Evolutionary conservation across 1,140 invertebrate species (phyloP).

Genomic region (Brachionus asplanchnoidis): DNA sequence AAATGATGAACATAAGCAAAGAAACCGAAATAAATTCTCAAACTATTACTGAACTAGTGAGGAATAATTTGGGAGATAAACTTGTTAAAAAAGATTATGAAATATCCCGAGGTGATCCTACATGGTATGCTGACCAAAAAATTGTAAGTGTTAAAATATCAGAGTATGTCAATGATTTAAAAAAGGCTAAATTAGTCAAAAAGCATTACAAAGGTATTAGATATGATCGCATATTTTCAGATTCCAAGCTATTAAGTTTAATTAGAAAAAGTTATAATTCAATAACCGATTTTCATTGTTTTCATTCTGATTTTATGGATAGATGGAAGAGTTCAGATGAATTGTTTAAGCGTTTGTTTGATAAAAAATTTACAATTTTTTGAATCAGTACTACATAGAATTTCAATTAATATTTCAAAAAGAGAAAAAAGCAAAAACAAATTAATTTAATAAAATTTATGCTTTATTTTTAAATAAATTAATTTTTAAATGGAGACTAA

Average conservation of each 20-base stretch:
- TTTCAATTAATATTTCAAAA: too few relatives aligned
- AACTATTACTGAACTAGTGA: not conserved
- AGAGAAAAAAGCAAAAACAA: too few relatives aligned
- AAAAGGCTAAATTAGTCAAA: not conserved
- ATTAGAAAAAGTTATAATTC: not conserved
- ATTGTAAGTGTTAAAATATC: not conserved
- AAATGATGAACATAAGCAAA: not conserved
- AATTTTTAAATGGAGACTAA: too few relatives aligned
- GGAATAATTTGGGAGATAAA: not conserved
- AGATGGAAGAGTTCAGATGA: not conserved
- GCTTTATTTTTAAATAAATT: too few relatives aligned
- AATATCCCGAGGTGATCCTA: not conserved
- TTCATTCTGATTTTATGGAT: not conserved
- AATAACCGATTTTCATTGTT: not conserved
- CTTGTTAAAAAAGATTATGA: not conserved
- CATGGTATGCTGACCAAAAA: not conserved
- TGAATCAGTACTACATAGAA: not conserved
- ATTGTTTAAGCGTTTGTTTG: not conserved
- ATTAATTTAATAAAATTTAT: too few relatives aligned
- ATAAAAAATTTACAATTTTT: not conserved
- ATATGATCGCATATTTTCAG: not conserved
- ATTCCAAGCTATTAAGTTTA: not conserved
- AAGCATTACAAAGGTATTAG: not conserved
- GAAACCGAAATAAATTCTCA: not conserved
- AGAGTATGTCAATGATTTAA: not conserved